Percentiles rank a stretch among this genome's conserved stretches.
phyloP scores from a whole-genome alignment of 2,113 vertebrate species.

The Channa argus region DNA sequence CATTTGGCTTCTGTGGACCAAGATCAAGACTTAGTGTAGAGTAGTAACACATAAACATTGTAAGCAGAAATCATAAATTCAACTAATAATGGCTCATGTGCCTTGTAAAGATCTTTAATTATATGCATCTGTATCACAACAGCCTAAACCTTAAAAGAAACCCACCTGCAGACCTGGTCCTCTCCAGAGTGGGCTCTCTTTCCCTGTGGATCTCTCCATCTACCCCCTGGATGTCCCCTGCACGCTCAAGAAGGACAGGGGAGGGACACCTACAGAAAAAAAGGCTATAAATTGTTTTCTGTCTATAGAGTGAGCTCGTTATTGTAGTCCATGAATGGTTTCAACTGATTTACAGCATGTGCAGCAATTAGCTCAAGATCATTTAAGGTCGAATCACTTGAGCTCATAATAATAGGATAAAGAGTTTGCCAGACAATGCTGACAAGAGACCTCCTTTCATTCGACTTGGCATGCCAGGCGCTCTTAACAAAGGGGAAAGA shows the following conservation, averaged over 20 bases:
- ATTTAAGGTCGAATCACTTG: constrained; percentile 67
- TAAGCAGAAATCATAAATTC: not conserved
- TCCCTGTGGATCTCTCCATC: constrained; percentile 89
- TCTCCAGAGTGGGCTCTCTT: constrained; percentile 89
- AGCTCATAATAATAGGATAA: constrained; percentile 69
- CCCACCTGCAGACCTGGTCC: constrained; percentile 88
- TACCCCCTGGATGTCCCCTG: constrained; percentile 81
- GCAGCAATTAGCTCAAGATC: constrained; percentile 67
- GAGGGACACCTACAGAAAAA: constrained; percentile 88
- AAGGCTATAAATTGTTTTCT: constrained; percentile 21
- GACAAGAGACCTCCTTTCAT: constrained; percentile 56
- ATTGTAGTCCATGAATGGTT: constrained; percentile 35
- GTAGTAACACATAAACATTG: not conserved
- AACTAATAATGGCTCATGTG: not conserved
- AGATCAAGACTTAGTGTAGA: constrained; percentile 3
- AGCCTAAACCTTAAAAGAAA: not conserved
- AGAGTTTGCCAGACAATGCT: constrained; percentile 58
- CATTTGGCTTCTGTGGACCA: constrained; percentile 90
- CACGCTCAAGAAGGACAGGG: constrained; percentile 89
- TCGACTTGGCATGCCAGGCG: constrained; percentile 31
- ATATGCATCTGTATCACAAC: not conserved
- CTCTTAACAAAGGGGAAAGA: constrained; percentile 50
- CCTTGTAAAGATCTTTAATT: not conserved
- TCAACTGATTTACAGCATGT: constrained; percentile 42
- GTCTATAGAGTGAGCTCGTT: constrained; percentile 19